Percentiles rank a stretch among this genome's conserved stretches.
Evolutionary conservation across 2,113 vertebrate species (phyloP).

Genomic region (Myocastor coypus): DNA sequence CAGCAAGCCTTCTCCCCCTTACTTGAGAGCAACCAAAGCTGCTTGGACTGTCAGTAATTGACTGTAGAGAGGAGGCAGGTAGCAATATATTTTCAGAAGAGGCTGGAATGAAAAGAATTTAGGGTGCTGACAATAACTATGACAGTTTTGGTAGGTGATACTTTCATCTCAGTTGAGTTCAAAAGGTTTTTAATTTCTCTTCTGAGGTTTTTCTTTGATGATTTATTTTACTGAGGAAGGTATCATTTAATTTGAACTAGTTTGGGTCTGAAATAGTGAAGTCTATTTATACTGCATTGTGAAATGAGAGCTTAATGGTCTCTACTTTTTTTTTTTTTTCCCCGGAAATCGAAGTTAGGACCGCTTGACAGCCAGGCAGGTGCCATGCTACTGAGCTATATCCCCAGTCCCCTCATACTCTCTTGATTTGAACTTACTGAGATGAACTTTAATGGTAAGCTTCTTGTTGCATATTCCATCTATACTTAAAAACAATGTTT

Average conservation of each 20-base stretch:
- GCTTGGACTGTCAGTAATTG: background rate
- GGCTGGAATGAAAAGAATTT: background rate
- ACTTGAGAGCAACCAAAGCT: background rate
- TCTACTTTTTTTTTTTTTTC: too few relatives aligned
- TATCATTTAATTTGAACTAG: background rate
- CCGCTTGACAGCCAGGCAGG: too few relatives aligned
- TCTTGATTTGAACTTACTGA: background rate
- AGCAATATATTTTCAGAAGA: background rate
- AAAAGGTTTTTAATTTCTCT: background rate
- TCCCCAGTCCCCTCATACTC: too few relatives aligned
- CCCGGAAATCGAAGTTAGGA: too few relatives aligned
- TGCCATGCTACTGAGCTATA: too few relatives aligned
- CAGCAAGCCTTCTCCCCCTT: background rate
- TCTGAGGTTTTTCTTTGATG: background rate
- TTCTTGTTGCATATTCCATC: background rate
- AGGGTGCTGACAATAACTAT: background rate
- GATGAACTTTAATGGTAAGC: background rate
- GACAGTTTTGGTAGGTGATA: background rate
- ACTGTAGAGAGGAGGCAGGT: background rate
- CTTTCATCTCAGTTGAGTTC: background rate
- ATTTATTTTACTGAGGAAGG: background rate
- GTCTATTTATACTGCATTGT: background rate
- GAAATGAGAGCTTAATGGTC: background rate
- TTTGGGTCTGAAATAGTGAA: background rate
- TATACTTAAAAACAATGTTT: background rate